These are phyloP conservation scores for Delphinus delphis DNA, from an alignment of 2,113 vertebrate species.

Conservation along the genomic window DNA sequence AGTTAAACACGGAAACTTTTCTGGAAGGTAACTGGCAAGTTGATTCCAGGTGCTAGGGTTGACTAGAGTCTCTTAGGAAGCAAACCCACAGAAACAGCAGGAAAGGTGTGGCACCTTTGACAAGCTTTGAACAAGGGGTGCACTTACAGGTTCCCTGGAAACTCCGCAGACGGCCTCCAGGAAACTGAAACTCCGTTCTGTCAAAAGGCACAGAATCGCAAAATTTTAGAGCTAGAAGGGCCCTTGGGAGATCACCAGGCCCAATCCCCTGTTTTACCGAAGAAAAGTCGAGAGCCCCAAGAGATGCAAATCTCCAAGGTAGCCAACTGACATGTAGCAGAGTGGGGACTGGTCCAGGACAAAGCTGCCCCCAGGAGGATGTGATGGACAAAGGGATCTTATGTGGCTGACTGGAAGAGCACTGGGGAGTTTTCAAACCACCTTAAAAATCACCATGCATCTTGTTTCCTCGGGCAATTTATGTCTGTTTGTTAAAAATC, in stretches of 20 bases:
- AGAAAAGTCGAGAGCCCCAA: background rate
- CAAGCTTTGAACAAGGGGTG: background rate
- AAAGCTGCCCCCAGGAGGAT: background rate
- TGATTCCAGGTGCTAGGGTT: background rate
- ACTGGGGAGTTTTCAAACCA: background rate
- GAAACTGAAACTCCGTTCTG: constrained; percentile 91
- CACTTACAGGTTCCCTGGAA: constrained; percentile 93
- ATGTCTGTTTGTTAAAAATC: background rate
- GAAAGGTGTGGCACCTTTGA: background rate
- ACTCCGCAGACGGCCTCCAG: constrained; percentile 95
- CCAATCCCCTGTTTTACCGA: background rate
- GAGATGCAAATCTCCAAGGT: background rate
- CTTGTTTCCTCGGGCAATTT: background rate
- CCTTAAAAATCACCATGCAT: background rate
- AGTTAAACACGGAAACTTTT: background rate
- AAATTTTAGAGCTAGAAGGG: constrained; percentile 25
- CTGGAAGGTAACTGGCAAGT: background rate
- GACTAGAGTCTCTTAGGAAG: background rate
- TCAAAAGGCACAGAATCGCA: constrained; percentile 57
- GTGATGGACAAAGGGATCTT: too few species aligned
- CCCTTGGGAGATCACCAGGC: background rate
- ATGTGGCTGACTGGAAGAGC: background rate
- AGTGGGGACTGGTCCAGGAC: too few species aligned
- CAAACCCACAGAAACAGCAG: background rate
- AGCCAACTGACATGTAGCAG: fast-evolving